Evolutionary conservation across 2,888 invertebrate species (phyloP).

Genomic region (Eristalis intricaria): DNA sequence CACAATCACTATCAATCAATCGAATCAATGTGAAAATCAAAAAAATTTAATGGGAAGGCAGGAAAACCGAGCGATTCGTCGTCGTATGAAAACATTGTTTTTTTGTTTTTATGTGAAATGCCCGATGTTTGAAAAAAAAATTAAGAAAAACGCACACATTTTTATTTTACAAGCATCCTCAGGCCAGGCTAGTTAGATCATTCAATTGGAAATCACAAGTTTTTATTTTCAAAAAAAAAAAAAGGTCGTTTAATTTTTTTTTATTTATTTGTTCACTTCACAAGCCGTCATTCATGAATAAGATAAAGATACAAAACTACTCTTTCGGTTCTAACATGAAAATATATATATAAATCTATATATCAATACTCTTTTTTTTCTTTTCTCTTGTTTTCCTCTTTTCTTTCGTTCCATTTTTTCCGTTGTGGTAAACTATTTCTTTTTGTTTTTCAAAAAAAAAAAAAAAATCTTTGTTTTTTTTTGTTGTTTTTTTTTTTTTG

Average conservation of each 20-base stretch:
- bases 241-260: not conserved
- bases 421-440: not conserved
- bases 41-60: constrained; percentile 22
- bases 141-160: not conserved
- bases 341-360: constrained; percentile 30
- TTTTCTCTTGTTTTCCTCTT: not conserved
- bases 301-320: not conserved
- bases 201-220: not conserved
- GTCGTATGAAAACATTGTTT: no score
- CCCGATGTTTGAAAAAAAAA: no score
- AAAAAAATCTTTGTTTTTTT: constrained; percentile 47
- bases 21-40: not conserved
- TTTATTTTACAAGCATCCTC: constrained; percentile 5
- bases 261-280: constrained; percentile 6
- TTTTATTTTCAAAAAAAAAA: not conserved
- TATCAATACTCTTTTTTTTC: constrained; percentile 12
- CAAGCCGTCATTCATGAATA: constrained; percentile 6
- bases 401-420: not conserved
- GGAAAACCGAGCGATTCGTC: constrained; percentile 62
- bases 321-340: not conserved
- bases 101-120: no score
- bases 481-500: constrained; percentile 29
- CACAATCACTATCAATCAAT: not conserved
- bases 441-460: constrained; percentile 8
- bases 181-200: not conserved